Evolutionary conservation across 1,140 invertebrate species (phyloP).

Genomic region (Brachionus rotundiformis): DNA sequence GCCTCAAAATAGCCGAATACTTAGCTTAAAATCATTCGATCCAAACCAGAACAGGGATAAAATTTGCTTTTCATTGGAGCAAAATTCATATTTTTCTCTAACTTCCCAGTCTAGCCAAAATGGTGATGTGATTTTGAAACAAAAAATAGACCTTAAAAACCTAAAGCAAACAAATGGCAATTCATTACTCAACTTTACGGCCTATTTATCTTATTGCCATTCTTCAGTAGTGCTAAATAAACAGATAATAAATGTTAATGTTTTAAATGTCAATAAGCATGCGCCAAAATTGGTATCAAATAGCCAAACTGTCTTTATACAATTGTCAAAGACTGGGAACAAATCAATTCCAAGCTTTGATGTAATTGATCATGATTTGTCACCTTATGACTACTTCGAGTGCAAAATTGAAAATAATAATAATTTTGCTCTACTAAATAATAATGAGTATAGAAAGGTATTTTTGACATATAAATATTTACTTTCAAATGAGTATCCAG

Average conservation of each 20-base stretch:
- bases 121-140: neutral
- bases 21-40: constrained; percentile 27
- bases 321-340: neutral
- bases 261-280: constrained; percentile 33
- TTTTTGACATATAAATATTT: constrained; percentile 24
- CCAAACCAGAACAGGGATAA: constrained; percentile 3
- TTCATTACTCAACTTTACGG: constrained; percentile 17
- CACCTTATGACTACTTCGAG: constrained; percentile 36
- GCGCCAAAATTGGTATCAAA: neutral
- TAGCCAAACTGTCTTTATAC: neutral
- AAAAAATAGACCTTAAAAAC: constrained; percentile 8
- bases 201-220: constrained; percentile 8
- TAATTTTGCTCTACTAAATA: constrained; percentile 23
- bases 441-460: constrained; percentile 6
- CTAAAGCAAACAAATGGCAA: neutral
- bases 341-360: constrained; percentile 41
- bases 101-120: neutral
- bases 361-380: constrained; percentile 13
- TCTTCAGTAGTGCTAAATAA: neutral
- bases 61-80: neutral
- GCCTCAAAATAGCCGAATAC: constrained; percentile 8
- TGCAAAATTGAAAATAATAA: constrained; percentile 24
- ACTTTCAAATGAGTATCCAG: neutral
- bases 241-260: constrained; percentile 22
- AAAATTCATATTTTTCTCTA: constrained; percentile 39